Evolutionary conservation across 2,113 vertebrate species (phyloP).

Genomic region (Campylomormyrus numenius): DNA sequence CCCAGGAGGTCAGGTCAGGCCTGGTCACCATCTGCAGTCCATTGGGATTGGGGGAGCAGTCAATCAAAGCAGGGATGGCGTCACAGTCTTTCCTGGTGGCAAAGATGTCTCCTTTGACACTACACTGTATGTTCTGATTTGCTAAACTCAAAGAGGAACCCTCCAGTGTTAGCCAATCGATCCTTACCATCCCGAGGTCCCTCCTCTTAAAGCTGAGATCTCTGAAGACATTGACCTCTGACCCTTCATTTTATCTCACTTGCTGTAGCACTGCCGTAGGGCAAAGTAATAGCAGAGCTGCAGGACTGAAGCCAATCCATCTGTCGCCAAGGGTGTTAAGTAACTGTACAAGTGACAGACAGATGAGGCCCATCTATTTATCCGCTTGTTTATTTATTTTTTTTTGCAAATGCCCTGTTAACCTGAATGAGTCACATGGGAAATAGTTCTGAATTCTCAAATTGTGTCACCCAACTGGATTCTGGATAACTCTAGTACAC

Average conservation of each 20-base stretch:
- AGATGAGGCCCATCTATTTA: neutral
- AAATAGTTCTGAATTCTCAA: neutral
- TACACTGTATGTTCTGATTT: neutral
- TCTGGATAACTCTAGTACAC: neutral
- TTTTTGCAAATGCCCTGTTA: neutral
- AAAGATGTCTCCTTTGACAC: neutral
- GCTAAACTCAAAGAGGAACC: neutral
- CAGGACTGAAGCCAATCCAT: neutral
- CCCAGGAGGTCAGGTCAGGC: neutral
- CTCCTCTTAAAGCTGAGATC: neutral
- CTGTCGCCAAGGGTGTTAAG: constrained; percentile 8
- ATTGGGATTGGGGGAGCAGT: neutral
- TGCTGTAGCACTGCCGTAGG: too few species aligned
- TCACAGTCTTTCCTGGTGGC: constrained; percentile 34
- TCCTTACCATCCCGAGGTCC: neutral
- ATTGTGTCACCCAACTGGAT: neutral
- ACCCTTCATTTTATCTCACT: neutral
- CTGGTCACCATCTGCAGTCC: neutral
- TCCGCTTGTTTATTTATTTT: neutral
- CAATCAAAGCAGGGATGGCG: neutral
- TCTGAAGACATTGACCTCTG: constrained; percentile 10
- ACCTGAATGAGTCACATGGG: neutral
- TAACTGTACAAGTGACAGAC: neutral
- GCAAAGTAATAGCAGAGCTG: neutral
- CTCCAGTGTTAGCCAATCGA: neutral